These are phyloP conservation scores for Caenorhabditis panamensis DNA, from an alignment of 2,888 invertebrate species.

Conservation along the genomic window DNA sequence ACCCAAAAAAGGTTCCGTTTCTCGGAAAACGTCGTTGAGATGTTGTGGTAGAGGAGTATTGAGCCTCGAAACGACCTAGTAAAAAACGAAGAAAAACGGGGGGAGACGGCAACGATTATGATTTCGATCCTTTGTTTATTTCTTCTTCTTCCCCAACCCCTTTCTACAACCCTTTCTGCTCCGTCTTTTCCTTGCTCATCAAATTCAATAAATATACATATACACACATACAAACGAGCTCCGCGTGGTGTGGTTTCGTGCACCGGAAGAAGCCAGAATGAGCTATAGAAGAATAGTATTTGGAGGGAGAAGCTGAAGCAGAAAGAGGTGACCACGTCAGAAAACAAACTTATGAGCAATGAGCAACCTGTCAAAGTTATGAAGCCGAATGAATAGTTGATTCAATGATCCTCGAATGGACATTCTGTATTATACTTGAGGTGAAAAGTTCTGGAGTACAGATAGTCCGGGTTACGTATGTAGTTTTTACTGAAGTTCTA, in stretches of 20 bases:
- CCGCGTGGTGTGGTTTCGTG: no score
- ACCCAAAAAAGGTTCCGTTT: background rate
- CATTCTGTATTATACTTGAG: no score
- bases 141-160: background rate
- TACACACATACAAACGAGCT: constrained; percentile 14
- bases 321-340: background rate
- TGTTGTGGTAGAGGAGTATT: no score
- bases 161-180: constrained; percentile 12
- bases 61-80: background rate
- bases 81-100: background rate
- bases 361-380: no score
- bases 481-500: no score
- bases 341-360: no score
- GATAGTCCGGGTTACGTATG: no score
- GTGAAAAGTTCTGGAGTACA: no score
- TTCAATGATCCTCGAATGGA: no score
- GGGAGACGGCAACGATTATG: constrained; percentile 20
- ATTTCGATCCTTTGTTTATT: constrained; percentile 50
- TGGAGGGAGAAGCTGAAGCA: background rate
- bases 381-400: no score
- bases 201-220: constrained; percentile 48
- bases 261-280: constrained; percentile 4
- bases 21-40: no score
- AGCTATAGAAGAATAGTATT: background rate
- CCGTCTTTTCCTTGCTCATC: background rate